phyloP scores from a whole-genome alignment of 2,888 invertebrate genomes.

The Heliothis peltigera region DNA sequence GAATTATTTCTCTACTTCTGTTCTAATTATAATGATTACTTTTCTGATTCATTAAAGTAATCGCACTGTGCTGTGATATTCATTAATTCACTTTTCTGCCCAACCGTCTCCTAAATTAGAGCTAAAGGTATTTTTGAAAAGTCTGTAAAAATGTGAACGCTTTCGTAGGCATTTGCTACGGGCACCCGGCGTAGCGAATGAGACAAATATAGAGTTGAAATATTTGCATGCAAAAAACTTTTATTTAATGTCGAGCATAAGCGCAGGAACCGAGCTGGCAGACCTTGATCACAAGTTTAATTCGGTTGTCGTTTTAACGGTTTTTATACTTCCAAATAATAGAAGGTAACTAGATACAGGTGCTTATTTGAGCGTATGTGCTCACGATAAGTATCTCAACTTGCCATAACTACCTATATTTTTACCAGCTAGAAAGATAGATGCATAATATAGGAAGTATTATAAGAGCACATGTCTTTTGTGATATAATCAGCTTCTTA shows the following conservation, averaged over 20 bases:
- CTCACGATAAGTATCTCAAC: not conserved
- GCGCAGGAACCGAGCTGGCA: not conserved
- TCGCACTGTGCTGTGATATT: too few species aligned
- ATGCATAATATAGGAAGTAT: constrained; percentile 27
- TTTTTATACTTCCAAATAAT: not conserved
- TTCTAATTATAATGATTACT: too few species aligned
- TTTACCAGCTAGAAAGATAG: not conserved
- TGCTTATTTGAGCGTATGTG: not conserved
- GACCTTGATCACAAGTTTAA: not conserved
- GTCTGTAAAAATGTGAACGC: not conserved
- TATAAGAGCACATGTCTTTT: constrained; percentile 2
- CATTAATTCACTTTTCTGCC: too few species aligned
- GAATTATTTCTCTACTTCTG: too few species aligned
- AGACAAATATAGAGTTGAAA: not conserved
- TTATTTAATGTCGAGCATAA: constrained; percentile 2
- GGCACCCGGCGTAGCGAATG: not conserved
- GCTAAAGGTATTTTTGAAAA: not conserved
- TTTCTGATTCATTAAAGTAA: too few species aligned
- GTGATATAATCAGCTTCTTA: constrained; percentile 10
- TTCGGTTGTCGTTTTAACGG: not conserved
- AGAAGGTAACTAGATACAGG: not conserved
- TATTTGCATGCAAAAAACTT: constrained; percentile 2
- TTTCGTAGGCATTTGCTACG: not conserved
- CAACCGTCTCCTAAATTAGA: too few species aligned
- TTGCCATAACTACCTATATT: not conserved